Evolutionary conservation across 2,113 vertebrate genomes (phyloP), one percentile per base, ranked within the genome.

Genomic region (Microtus ochrogaster): DNA sequence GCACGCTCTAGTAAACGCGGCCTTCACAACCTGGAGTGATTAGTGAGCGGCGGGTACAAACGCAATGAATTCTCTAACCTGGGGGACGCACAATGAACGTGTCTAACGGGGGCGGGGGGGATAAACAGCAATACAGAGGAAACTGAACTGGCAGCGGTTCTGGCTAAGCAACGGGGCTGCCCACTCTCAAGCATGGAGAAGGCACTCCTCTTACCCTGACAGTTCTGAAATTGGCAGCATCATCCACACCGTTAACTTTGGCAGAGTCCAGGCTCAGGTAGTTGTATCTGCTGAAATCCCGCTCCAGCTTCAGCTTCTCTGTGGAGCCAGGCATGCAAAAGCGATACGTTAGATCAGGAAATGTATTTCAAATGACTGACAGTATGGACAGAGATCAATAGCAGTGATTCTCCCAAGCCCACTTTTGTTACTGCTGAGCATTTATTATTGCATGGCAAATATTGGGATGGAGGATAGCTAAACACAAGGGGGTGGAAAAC

Each of bases 191-290:
- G 22, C 26, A 24, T 9, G 86, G 39, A 2, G 11, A 93, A 39
- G 72, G 85, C 21, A 5, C 8, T 11, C 5, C 17, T 14, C 99
- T 99, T 97, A 99, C 99, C 98, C 99, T 98, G 77, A 99, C 99
- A 2, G 99, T 99, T 96, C 99, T 98, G 98, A 99, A 99, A 97
- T 99, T 99, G 73, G 99, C 98, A 11, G 99, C 99, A 66, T 99
- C 99, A 26, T 99, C 99, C 90, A 99, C 98, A 39, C 99, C 99
- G 22, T 99, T 99, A 90, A 99, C 99, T 88, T 68, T 98, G 17
- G 99, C 99, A 0, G 99, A 99, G 97, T 99, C 99, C 95, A 99
- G 98, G 92, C 99, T 99, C 96, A 99, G 98, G 98, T 99, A 99
- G 98, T 99, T 99, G 97, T 99, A 99, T 81, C 99, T 99, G 98